Percentiles rank a stretch among this genome's conserved stretches.
Evolutionary conservation across 2,888 invertebrate species (phyloP).

Genomic region (Amphipoea oculea): DNA sequence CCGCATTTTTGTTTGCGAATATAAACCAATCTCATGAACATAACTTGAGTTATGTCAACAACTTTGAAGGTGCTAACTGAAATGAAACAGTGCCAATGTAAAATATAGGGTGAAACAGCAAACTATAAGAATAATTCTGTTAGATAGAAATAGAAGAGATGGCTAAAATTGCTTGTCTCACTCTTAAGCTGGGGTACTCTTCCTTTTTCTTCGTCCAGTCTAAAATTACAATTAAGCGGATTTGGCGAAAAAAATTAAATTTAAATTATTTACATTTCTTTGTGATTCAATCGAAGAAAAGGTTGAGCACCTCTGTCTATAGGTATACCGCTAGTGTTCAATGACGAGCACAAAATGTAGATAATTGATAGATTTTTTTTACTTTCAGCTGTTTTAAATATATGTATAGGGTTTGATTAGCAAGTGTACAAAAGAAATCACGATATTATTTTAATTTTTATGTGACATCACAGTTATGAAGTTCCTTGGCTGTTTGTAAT

Average conservation of each 20-base stretch:
- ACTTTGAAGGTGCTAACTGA: conserved; percentile 75
- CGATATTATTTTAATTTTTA: conserved; percentile 36
- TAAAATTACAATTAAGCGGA: background rate
- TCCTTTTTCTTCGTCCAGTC: conserved; percentile 28
- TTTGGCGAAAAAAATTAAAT: background rate
- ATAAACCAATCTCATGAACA: conserved; percentile 12
- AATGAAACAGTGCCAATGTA: conserved; percentile 79
- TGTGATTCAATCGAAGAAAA: conserved; percentile 12
- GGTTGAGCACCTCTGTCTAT: conserved; percentile 45
- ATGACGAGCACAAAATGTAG: conserved; percentile 71
- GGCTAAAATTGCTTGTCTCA: conserved; percentile 44
- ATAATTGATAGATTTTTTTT: conserved; percentile 60
- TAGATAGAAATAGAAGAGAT: conserved; percentile 15
- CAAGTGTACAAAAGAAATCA: conserved; percentile 50
- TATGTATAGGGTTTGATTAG: conserved; percentile 34
- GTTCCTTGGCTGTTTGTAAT: conserved; percentile 53
- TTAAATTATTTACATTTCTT: background rate
- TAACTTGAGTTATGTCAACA: conserved; percentile 37
- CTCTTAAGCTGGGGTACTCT: conserved; percentile 29
- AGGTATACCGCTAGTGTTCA: conserved; percentile 68
- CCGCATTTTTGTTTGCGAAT: conserved; percentile 22
- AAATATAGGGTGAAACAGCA: conserved; percentile 50
- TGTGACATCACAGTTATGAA: conserved; percentile 47
- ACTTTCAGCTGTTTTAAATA: conserved; percentile 52
- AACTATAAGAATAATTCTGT: conserved; percentile 1